phyloP scores from a whole-genome alignment of 2,888 invertebrate genomes.

The Flexamia atlantica region DNA sequence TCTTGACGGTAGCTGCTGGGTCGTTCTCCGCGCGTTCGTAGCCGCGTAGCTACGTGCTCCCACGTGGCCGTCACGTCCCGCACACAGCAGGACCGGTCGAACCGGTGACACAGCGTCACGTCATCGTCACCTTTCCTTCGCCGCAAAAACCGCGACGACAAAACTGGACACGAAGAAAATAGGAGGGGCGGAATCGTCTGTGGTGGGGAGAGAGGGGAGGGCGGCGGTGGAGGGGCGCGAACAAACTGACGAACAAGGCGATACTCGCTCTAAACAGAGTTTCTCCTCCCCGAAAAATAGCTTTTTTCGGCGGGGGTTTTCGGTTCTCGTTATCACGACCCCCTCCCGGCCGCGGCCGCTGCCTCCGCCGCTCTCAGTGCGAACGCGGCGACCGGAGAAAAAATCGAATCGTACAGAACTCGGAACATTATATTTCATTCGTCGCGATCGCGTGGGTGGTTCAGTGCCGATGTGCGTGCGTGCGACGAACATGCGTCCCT shows the following conservation, averaged over 20 bases:
- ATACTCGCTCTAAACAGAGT: constrained; percentile 65
- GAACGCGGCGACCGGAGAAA: constrained; percentile 60
- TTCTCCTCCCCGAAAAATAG: constrained; percentile 66
- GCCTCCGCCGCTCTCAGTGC: constrained; percentile 46
- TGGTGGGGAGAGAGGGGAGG: constrained; percentile 61
- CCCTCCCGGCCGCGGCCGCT: constrained; percentile 50
- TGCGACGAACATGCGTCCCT: constrained; percentile 52
- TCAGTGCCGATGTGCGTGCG: constrained; percentile 28
- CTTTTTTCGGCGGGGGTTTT: constrained; percentile 62
- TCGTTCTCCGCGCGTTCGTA: background rate
- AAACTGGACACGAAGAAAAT: constrained; percentile 60
- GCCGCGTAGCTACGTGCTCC: background rate
- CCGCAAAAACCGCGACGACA: constrained; percentile 61
- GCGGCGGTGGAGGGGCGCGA: constrained; percentile 53
- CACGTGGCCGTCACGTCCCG: background rate
- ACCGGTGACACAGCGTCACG: background rate
- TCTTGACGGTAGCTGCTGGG: constrained; percentile 27
- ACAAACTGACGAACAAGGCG: constrained; percentile 66
- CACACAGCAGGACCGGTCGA: background rate
- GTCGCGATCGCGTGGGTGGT: constrained; percentile 54
- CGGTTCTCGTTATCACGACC: constrained; percentile 62
- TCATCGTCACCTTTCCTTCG: constrained; percentile 19
- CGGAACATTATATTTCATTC: constrained; percentile 61
- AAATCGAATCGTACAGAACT: constrained; percentile 56
- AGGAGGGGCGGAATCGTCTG: constrained; percentile 55